phyloP scores from a whole-genome alignment of 1,140 invertebrate species.

The Drosophila prosaltans region DNA sequence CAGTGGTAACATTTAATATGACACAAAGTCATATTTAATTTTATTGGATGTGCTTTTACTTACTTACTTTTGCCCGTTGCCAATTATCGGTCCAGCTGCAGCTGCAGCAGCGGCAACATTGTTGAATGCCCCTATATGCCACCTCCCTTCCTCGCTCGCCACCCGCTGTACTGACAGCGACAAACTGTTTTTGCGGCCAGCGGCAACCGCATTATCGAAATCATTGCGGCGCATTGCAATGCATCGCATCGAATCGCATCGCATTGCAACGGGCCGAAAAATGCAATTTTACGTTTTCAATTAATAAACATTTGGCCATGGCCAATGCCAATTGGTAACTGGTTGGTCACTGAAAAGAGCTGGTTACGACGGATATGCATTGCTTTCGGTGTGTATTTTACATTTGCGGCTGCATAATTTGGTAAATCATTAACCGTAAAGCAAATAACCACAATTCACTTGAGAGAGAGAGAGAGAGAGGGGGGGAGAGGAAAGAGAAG shows the following conservation, averaged over 20 bases:
- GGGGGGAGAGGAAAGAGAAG: background rate
- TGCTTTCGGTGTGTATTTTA: conserved; percentile 59
- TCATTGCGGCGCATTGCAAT: conserved; percentile 66
- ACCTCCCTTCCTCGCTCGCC: background rate
- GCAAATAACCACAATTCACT: conserved; percentile 49
- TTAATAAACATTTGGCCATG: conserved; percentile 77
- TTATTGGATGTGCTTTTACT: conserved; percentile 60
- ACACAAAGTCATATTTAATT: conserved; percentile 74
- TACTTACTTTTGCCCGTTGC: conserved; percentile 48
- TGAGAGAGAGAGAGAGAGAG: background rate
- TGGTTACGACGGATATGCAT: conserved; percentile 4
- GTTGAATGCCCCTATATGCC: background rate
- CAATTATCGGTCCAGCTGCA: conserved; percentile 70
- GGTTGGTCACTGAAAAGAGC: background rate
- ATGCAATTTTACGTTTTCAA: conserved; percentile 82
- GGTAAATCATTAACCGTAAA: conserved; percentile 80
- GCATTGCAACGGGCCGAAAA: conserved; percentile 55
- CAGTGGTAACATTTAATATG: conserved; percentile 44
- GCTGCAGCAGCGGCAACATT: conserved; percentile 13
- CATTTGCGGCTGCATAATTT: conserved; percentile 79
- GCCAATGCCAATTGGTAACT: conserved; percentile 50
- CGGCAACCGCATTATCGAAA: conserved; percentile 78
- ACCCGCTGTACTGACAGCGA: conserved; percentile 60
- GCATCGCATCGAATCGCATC: conserved; percentile 13
- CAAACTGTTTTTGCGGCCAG: conserved; percentile 80